These are phyloP conservation scores for Wiebesia pumilae DNA, from an alignment of 1,140 invertebrate genomes.

Conservation along the genomic window DNA sequence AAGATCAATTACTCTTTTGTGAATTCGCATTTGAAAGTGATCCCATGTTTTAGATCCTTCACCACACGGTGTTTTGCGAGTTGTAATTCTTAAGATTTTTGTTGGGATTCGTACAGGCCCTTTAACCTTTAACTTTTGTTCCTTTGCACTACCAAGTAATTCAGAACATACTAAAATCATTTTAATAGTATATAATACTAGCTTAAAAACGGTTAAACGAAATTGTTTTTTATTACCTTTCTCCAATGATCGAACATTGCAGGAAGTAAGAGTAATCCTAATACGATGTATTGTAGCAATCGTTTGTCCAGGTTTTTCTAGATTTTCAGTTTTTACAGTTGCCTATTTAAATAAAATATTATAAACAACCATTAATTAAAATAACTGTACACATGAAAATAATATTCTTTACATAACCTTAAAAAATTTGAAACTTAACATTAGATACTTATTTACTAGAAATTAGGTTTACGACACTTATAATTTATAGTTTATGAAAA, in stretches of 20 bases:
- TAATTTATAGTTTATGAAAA: neutral
- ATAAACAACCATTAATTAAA: neutral
- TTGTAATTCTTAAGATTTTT: conserved; percentile 96
- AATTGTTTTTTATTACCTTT: conserved; percentile 81
- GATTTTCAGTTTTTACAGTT: conserved; percentile 81
- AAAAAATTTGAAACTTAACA: neutral
- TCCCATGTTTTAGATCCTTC: conserved; percentile 99
- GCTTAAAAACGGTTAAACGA: neutral
- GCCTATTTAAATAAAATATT: conserved; percentile 66
- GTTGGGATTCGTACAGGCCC: conserved; percentile 98
- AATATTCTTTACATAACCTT: neutral
- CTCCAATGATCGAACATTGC: conserved; percentile 96
- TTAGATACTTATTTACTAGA: neutral
- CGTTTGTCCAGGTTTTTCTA: conserved; percentile 91
- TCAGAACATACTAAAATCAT: conserved; percentile 89
- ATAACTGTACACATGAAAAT: neutral
- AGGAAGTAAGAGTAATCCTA: conserved; percentile 96
- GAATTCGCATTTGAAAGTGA: conserved; percentile 97
- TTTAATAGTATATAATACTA: conserved; percentile 17
- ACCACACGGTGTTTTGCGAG: conserved; percentile 99
- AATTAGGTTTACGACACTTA: neutral
- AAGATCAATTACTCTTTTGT: conserved; percentile 98
- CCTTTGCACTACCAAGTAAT: conserved; percentile 95
- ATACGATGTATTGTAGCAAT: conserved; percentile 92
- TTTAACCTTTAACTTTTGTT: conserved; percentile 96